Evolutionary conservation across 2,797 vertebrate genomes (phyloP).

Genomic region (Oceanodroma leucorhoa): DNA sequence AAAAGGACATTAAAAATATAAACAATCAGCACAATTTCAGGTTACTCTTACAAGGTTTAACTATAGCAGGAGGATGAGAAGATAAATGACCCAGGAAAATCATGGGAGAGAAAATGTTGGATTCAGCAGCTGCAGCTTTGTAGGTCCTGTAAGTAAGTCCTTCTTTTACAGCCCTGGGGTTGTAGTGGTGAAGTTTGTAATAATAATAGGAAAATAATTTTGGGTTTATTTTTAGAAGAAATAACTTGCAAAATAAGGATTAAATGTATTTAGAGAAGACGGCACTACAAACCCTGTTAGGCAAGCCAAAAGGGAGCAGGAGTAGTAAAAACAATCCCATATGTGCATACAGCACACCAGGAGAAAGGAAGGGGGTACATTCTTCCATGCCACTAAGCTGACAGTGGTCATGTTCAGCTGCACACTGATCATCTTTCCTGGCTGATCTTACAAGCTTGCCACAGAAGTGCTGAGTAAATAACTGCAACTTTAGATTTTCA

Average conservation of each 20-base stretch:
- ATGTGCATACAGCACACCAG: neutral
- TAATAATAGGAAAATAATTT: neutral
- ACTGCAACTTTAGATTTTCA: neutral
- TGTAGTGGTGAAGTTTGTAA: neutral
- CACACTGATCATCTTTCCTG: neutral
- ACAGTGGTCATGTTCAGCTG: neutral
- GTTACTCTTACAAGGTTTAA: neutral
- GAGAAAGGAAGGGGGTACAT: neutral
- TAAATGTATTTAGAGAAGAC: neutral
- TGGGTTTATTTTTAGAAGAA: neutral
- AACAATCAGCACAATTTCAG: neutral
- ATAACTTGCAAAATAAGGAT: neutral
- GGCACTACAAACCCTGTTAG: neutral
- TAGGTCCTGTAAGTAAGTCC: neutral
- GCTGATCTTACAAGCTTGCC: neutral
- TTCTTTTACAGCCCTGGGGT: neutral
- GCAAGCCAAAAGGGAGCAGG: neutral
- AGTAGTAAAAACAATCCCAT: neutral
- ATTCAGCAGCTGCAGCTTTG: neutral
- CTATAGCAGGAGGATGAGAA: neutral
- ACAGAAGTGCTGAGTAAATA: neutral
- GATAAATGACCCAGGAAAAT: neutral
- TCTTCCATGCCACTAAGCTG: neutral
- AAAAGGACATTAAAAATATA: neutral
- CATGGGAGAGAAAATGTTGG: neutral